Percentiles rank a stretch among this genome's conserved stretches.
Evolutionary conservation across 2,113 vertebrate species (phyloP).

Genomic region (Grantiella picta): DNA sequence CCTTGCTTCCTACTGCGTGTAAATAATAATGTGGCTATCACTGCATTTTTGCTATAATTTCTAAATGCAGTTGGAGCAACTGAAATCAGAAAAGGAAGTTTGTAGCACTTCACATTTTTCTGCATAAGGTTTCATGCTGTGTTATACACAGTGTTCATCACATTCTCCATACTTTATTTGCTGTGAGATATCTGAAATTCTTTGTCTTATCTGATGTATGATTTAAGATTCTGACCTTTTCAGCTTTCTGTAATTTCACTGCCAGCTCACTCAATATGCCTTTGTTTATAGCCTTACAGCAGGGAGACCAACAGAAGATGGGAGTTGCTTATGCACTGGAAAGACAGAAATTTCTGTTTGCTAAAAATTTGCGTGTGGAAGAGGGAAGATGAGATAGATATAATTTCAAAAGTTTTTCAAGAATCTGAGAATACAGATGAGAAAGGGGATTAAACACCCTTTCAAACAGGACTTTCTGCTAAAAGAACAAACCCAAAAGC

Average conservation of each 20-base stretch:
- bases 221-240: constrained; percentile 63
- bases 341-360: not conserved
- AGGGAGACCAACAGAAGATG: not conserved
- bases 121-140: not conserved
- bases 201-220: constrained; percentile 51
- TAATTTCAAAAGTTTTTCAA: not conserved
- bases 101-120: not conserved
- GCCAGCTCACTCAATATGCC: constrained; percentile 14
- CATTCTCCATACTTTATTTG: not conserved
- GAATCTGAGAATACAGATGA: not conserved
- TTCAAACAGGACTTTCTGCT: not conserved
- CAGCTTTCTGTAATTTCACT: constrained; percentile 36
- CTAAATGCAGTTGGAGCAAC: not conserved
- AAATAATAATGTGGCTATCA: constrained; percentile 13
- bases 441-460: not conserved
- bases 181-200: constrained; percentile 33
- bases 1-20: not conserved
- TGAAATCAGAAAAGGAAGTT: constrained; percentile 35
- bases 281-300: constrained; percentile 49
- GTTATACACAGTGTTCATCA: not conserved
- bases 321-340: not conserved
- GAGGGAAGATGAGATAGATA: not conserved
- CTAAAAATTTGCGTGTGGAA: not conserved
- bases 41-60: constrained; percentile 10
- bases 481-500: not conserved